phyloP scores from a whole-genome alignment of 2,113 vertebrate species.

The Numenius arquata region DNA sequence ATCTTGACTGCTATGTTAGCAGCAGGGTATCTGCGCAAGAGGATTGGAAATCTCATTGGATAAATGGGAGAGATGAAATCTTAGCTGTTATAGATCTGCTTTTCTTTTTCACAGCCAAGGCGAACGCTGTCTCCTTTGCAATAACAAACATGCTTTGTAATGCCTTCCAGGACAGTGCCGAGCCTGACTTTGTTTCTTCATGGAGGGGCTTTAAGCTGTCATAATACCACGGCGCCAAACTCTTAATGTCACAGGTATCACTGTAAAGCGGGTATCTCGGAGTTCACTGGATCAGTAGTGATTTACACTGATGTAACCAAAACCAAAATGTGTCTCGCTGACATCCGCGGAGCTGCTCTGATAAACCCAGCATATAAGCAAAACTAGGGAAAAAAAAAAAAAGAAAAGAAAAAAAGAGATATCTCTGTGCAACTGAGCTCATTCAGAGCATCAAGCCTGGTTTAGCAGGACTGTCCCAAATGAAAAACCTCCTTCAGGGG shows the following conservation, averaged over 20 bases:
- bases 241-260: not conserved
- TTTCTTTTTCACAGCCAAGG: slow-evolving; percentile 54
- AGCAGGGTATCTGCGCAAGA: slow-evolving; percentile 58
- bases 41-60: slow-evolving; percentile 42
- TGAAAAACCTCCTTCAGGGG: slow-evolving; percentile 34
- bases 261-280: not conserved
- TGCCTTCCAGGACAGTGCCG: slow-evolving; percentile 16
- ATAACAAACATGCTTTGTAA: slow-evolving; percentile 29
- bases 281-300: slow-evolving; percentile 28
- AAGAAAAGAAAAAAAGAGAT: not conserved
- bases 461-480: slow-evolving; percentile 19
- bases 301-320: slow-evolving; percentile 5
- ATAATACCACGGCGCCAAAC: slow-evolving; percentile 15
- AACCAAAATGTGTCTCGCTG: slow-evolving; percentile 27
- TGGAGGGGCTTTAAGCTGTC: slow-evolving; percentile 37
- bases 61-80: slow-evolving; percentile 49
- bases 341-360: slow-evolving; percentile 13
- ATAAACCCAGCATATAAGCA: not conserved
- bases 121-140: slow-evolving; percentile 42
- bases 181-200: slow-evolving; percentile 39
- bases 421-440: not conserved
- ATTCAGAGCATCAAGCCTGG: slow-evolving; percentile 16
- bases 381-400: not conserved
- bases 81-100: slow-evolving; percentile 47
- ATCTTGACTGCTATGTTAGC: slow-evolving; percentile 67